phyloP scores from a whole-genome alignment of 2,888 invertebrate genomes.

The Lamellibrachia columna region DNA sequence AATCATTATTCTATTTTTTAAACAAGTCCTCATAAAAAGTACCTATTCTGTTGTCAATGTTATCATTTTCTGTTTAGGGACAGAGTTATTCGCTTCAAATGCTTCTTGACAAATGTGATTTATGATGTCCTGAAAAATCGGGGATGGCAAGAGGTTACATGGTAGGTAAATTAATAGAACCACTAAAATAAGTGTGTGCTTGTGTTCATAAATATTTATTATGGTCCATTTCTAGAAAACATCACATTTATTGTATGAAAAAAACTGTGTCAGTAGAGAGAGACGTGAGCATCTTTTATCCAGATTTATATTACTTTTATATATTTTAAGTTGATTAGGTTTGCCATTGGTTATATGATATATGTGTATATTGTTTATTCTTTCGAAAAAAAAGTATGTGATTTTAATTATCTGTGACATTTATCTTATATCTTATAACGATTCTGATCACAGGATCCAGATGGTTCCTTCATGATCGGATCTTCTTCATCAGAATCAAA shows the following conservation, averaged over 20 bases:
- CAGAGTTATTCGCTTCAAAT: conserved; percentile 58
- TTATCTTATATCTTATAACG: too few species aligned
- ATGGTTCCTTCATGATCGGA: too few species aligned
- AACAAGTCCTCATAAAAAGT: not conserved
- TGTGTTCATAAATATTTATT: not conserved
- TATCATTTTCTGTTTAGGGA: conserved; percentile 59
- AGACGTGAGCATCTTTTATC: not conserved
- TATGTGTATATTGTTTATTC: conserved; percentile 17
- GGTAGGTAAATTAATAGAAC: conserved; percentile 45
- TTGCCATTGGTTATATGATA: not conserved
- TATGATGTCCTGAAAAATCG: conserved; percentile 62
- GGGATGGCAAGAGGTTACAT: conserved; percentile 64
- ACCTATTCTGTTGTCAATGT: not conserved
- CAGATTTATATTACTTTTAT: not conserved
- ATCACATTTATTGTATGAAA: not conserved
- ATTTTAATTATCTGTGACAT: too few species aligned
- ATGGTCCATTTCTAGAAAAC: not conserved
- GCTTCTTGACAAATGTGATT: conserved; percentile 63
- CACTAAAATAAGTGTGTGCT: not conserved
- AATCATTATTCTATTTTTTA: not conserved
- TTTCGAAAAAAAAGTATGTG: not conserved
- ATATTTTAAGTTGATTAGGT: not conserved
- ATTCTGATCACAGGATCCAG: too few species aligned
- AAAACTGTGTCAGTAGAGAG: not conserved
- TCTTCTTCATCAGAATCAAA: too few species aligned